These are phyloP conservation scores for Notodonta dromedarius DNA, from an alignment of 2,888 invertebrate genomes.

Conservation along the genomic window DNA sequence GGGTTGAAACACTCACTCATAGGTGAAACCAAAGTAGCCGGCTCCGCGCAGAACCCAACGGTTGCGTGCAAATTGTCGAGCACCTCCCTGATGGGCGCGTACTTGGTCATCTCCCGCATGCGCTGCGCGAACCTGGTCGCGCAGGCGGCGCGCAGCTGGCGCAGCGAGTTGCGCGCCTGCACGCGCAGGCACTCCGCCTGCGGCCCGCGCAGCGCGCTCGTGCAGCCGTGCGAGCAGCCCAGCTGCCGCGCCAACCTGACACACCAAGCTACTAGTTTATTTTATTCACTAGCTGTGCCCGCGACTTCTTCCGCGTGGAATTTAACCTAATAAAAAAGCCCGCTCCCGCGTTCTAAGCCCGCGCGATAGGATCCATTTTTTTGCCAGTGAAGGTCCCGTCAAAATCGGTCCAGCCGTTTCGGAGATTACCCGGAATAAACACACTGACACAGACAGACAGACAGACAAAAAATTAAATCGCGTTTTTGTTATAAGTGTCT, in stretches of 20 bases:
- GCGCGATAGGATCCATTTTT: no score
- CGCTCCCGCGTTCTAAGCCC: no score
- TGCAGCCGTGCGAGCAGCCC: conserved; percentile 96
- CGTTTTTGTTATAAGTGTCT: no score
- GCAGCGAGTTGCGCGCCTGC: conserved; percentile 88
- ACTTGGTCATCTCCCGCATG: conserved; percentile 90
- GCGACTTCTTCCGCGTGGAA: no score
- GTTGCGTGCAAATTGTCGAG: conserved; percentile 98
- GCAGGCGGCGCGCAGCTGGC: conserved; percentile 88
- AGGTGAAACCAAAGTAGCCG: conserved; percentile 92
- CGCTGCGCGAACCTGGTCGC: conserved; percentile 79
- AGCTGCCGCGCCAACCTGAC: conserved; percentile 92
- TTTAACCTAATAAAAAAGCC: no score
- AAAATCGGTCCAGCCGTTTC: no score
- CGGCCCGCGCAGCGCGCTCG: conserved; percentile 92
- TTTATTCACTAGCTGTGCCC: no score
- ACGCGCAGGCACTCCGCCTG: conserved; percentile 96
- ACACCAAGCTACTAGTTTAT: no score
- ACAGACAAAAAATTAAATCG: no score
- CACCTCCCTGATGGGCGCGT: conserved; percentile 91
- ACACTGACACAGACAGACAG: no score
- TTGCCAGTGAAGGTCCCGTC: no score
- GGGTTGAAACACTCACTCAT: conserved; percentile 96
- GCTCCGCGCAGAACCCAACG: conserved; percentile 97
- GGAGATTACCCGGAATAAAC: no score